These are phyloP conservation scores for Pseudoatta argentina DNA, from an alignment of 1,140 invertebrate genomes.

Conservation along the genomic window DNA sequence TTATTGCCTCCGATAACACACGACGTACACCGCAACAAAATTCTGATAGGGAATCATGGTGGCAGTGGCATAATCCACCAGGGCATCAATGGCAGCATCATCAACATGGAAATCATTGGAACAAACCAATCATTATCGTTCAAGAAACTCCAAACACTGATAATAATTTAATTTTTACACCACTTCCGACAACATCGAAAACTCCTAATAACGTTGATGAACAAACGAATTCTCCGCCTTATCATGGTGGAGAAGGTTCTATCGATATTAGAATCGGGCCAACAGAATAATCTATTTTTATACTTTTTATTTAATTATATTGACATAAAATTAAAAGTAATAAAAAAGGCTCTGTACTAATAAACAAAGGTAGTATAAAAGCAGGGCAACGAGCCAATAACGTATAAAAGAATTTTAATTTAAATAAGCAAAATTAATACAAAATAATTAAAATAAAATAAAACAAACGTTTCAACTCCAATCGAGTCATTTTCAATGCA, in stretches of 20 bases:
- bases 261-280: conserved; percentile 33
- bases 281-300: neutral
- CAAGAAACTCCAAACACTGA: neutral
- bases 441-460: too few relatives aligned
- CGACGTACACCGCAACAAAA: neutral
- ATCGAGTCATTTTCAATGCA: too few relatives aligned
- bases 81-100: conserved; percentile 12
- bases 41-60: conserved; percentile 8
- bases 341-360: too few relatives aligned
- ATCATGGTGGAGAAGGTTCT: conserved; percentile 37
- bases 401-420: too few relatives aligned
- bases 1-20: conserved; percentile 22
- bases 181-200: neutral
- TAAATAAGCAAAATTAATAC: too few relatives aligned
- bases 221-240: conserved; percentile 7
- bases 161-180: neutral
- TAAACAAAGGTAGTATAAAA: too few relatives aligned
- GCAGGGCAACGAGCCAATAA: too few relatives aligned
- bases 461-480: too few relatives aligned
- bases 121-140: conserved; percentile 6
- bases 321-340: too few relatives aligned
- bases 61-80: conserved; percentile 27
- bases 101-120: neutral
- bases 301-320: too few relatives aligned
- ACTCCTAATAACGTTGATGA: conserved; percentile 17